Conservation (phyloP, 1,140 invertebrate species). For the Drosophila takahashii region DNA sequence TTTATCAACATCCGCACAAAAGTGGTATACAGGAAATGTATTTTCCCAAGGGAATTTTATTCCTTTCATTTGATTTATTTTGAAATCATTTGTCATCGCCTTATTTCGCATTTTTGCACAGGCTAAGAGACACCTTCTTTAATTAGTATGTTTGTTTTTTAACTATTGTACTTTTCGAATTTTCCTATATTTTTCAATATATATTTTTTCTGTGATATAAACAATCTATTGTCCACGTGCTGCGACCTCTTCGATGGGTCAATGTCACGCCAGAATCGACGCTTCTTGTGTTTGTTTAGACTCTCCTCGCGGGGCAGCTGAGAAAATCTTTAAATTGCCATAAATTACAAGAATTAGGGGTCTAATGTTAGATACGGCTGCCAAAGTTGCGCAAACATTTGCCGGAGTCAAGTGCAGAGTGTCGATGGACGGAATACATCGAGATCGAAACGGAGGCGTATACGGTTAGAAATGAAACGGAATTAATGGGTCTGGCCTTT, state of each 20-base stretch:
- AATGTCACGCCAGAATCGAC: slow-evolving; percentile 27
- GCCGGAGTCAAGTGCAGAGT: slow-evolving; percentile 59
- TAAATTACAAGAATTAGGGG: slow-evolving; percentile 55
- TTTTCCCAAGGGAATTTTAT: background rate
- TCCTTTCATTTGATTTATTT: background rate
- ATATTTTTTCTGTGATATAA: background rate
- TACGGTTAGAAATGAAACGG: slow-evolving; percentile 26
- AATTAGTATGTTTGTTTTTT: no score
- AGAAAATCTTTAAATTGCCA: slow-evolving; percentile 63
- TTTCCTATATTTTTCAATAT: background rate
- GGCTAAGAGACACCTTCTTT: background rate
- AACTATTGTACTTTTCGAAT: no score
- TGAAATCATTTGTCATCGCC: no score
- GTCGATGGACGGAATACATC: slow-evolving; percentile 24
- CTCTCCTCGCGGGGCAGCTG: slow-evolving; percentile 1
- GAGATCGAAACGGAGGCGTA: slow-evolving; percentile 25
- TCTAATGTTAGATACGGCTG: slow-evolving; percentile 26
- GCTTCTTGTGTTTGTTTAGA: slow-evolving; percentile 21
- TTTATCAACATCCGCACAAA: background rate
- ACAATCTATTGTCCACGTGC: slow-evolving; percentile 8
- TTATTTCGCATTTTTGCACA: background rate
- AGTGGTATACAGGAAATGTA: background rate
- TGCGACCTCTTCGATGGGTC: slow-evolving; percentile 38
- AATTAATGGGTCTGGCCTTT: slow-evolving; percentile 67
- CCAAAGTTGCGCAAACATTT: slow-evolving; percentile 58